phyloP scores from a whole-genome alignment of 2,797 vertebrate genomes.

The Alexandromys oeconomus region DNA sequence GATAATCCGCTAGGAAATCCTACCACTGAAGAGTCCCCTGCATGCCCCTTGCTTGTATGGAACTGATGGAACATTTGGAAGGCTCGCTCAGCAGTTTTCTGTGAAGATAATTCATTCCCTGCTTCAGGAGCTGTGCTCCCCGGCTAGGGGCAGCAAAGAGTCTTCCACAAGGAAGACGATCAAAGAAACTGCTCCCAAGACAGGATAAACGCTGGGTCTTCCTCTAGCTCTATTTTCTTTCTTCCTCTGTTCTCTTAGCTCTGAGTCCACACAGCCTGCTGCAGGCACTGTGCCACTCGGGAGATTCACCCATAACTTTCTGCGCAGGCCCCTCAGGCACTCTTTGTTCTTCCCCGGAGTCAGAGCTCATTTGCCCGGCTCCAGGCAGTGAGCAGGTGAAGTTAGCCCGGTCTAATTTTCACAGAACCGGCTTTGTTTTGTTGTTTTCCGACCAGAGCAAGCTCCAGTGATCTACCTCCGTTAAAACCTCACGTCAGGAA shows the following conservation, averaged over 20 bases:
- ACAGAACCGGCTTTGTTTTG: not conserved
- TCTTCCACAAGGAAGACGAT: not conserved
- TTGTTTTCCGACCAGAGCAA: not conserved
- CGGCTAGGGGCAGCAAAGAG: not conserved
- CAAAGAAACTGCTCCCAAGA: not conserved
- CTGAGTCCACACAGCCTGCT: not conserved
- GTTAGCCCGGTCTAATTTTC: not conserved
- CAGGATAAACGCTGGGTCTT: not conserved
- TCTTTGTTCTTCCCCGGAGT: not conserved
- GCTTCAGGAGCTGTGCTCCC: not conserved
- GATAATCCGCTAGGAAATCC: not conserved
- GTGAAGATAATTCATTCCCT: not conserved
- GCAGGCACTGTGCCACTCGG: not conserved
- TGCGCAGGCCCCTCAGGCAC: not conserved
- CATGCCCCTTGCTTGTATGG: not conserved
- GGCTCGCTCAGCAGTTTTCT: not conserved
- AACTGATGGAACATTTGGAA: not conserved
- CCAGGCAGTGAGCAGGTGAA: conserved; percentile 30
- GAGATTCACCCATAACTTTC: not conserved
- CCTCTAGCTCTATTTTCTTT: not conserved
- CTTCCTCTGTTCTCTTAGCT: not conserved
- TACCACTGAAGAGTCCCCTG: not conserved
- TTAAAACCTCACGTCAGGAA: conserved; percentile 22
- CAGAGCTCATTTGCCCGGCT: not conserved
- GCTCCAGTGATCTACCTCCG: not conserved